phyloP scores from a whole-genome alignment of 2,113 vertebrate genomes.

The Morone chrysops region DNA sequence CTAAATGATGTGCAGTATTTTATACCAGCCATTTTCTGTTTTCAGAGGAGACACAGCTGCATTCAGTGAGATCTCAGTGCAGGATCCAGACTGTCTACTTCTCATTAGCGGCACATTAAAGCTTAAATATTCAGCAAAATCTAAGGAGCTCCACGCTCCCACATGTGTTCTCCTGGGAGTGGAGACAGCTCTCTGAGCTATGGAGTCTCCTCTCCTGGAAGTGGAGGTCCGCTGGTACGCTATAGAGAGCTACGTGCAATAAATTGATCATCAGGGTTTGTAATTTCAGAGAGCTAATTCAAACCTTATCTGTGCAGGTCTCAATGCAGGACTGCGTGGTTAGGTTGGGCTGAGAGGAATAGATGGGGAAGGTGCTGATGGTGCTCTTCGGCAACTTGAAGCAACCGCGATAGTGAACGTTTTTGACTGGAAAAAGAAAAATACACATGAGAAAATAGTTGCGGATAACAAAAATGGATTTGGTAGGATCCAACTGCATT shows the following conservation, averaged over 20 bases:
- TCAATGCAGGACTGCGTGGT: constrained; percentile 92
- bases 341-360: constrained; percentile 86
- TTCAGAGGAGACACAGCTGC: constrained; percentile 43
- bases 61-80: constrained; percentile 35
- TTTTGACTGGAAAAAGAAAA: constrained; percentile 85
- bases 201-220: constrained; percentile 6
- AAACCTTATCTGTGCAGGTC: constrained; percentile 95
- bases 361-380: constrained; percentile 85
- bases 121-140: constrained; percentile 57
- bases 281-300: constrained; percentile 41
- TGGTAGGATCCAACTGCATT: neutral
- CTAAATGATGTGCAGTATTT: constrained; percentile 29
- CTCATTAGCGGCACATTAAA: constrained; percentile 67
- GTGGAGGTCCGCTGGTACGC: neutral
- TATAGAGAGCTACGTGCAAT: constrained; percentile 16
- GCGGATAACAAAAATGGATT: neutral
- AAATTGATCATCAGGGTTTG: constrained; percentile 25
- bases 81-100: constrained; percentile 43
- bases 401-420: constrained; percentile 91
- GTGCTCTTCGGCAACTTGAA: constrained; percentile 87
- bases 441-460: neutral
- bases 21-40: constrained; percentile 21
- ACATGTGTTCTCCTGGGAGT: constrained; percentile 31
- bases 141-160: constrained; percentile 4
- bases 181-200: constrained; percentile 32